phyloP scores from a whole-genome alignment of 1,140 invertebrate genomes.

The Brachionus rotundiformis region DNA sequence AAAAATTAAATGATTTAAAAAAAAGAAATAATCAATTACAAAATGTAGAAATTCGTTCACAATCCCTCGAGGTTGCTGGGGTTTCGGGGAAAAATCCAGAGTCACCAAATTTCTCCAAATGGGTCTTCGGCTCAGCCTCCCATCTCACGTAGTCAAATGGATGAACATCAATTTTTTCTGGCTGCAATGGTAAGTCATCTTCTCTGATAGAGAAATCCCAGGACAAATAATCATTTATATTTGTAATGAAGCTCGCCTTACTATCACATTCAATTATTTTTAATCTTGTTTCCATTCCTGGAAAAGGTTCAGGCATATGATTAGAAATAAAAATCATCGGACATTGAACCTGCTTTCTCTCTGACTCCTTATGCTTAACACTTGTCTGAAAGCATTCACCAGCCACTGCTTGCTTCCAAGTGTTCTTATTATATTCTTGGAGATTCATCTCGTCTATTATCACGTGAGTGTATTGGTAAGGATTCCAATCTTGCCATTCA shows the following conservation, averaged over 20 bases:
- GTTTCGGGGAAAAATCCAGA: background rate
- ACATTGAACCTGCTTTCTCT: background rate
- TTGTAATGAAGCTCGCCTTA: background rate
- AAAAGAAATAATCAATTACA: background rate
- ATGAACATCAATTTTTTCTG: background rate
- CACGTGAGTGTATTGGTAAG: background rate
- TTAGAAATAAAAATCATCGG: constrained; percentile 8
- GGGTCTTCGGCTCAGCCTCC: background rate
- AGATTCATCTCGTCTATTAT: background rate
- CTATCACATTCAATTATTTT: background rate
- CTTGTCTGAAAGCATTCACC: background rate
- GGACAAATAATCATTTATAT: background rate
- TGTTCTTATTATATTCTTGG: background rate
- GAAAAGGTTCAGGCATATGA: background rate
- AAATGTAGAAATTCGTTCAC: background rate
- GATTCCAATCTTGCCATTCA: background rate
- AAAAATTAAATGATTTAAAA: background rate
- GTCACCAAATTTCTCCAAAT: background rate
- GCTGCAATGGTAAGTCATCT: background rate
- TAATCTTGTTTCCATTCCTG: background rate
- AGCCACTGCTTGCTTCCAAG: background rate
- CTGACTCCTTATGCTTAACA: background rate
- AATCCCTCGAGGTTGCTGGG: background rate
- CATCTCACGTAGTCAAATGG: background rate
- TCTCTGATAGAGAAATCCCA: background rate